Percentiles rank a stretch among this genome's conserved stretches.
These are phyloP conservation scores for Pygoscelis antarcticus DNA, from an alignment of 2,113 vertebrate genomes.

Conservation along the genomic window DNA sequence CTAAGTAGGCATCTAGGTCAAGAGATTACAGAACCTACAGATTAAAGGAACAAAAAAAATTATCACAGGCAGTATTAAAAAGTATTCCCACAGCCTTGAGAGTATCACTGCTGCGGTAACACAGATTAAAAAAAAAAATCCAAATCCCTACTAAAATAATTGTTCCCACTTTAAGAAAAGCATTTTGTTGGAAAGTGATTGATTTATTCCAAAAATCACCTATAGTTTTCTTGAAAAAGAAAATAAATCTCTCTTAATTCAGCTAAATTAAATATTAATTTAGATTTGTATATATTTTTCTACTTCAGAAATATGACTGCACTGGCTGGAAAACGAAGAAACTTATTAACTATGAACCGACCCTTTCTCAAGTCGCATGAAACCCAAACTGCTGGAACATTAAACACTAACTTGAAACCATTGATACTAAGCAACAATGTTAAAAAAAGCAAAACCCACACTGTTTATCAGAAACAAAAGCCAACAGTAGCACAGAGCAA, in stretches of 20 bases:
- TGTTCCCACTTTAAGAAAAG: background rate
- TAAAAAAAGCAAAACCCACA: background rate
- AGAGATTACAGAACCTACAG: background rate
- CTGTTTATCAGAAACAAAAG: background rate
- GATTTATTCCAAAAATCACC: background rate
- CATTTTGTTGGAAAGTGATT: background rate
- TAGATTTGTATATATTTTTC: background rate
- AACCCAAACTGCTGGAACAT: background rate
- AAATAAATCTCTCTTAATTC: background rate
- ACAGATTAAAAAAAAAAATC: background rate
- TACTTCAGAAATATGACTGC: background rate
- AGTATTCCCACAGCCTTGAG: background rate
- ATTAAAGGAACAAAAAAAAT: background rate
- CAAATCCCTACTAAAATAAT: background rate
- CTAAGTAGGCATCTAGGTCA: background rate
- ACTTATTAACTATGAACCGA: background rate
- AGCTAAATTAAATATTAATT: background rate
- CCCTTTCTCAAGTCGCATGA: background rate
- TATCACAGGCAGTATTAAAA: background rate
- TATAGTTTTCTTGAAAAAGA: background rate
- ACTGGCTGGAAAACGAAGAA: background rate
- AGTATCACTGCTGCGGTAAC: background rate
- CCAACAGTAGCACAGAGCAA: background rate
- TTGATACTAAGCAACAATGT: background rate
- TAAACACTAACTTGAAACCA: conserved; percentile 2